Conservation (phyloP, 2,113 vertebrate genomes). For the Petaurus breviceps region DNA sequence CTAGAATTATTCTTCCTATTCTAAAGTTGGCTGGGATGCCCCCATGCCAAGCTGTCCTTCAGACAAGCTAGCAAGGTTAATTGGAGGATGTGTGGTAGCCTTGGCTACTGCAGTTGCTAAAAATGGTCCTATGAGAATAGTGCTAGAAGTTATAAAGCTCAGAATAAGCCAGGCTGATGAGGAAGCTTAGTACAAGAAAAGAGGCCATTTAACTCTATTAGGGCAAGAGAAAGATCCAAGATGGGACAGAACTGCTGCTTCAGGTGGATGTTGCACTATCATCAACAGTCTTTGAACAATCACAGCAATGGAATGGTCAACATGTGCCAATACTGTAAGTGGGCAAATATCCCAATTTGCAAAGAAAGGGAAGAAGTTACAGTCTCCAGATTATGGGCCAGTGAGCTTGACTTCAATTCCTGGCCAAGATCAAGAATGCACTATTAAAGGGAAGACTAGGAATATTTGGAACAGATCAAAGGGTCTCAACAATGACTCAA, state of each 20-base stretch:
- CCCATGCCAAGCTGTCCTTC: background rate
- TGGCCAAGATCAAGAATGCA: background rate
- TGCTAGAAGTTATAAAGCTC: background rate
- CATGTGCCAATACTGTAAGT: background rate
- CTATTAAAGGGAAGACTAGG: background rate
- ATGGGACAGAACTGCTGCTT: background rate
- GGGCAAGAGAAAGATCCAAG: background rate
- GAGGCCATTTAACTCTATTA: background rate
- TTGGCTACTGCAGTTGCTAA: background rate
- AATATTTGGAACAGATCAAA: background rate
- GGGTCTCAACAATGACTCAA: background rate
- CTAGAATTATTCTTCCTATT: background rate
- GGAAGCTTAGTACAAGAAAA: background rate
- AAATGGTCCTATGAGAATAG: background rate
- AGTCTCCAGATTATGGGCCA: background rate
- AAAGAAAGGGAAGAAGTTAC: background rate
- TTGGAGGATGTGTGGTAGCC: background rate
- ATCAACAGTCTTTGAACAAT: background rate
- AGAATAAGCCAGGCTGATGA: background rate
- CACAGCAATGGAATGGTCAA: background rate
- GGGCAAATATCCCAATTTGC: background rate
- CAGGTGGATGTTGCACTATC: background rate
- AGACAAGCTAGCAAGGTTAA: background rate
- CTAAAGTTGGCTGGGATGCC: background rate
- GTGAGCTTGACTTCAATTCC: background rate